Conservation (phyloP, 2,888 invertebrate genomes). For the Drosophila melanosoma region DNA sequence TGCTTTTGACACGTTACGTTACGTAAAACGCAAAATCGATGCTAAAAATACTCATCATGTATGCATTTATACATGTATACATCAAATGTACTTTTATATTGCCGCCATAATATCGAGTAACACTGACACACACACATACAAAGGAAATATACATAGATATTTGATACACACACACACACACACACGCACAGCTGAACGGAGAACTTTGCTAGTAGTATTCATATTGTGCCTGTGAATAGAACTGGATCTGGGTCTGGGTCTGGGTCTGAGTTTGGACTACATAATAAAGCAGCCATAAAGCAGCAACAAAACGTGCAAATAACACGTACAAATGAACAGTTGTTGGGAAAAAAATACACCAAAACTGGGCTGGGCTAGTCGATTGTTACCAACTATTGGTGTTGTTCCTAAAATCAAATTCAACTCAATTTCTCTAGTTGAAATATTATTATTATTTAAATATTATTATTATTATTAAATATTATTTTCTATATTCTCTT, state of each 20-base stretch:
- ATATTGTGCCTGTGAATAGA: conserved; percentile 7
- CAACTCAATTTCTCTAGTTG: conserved; percentile 10
- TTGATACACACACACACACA: conserved; percentile 33
- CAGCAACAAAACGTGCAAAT: conserved; percentile 67
- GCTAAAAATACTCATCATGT: conserved; percentile 74
- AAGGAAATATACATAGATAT: conserved; percentile 29
- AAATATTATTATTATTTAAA: no score
- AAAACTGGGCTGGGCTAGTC: conserved; percentile 13
- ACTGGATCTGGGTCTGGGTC: conserved; percentile 17
- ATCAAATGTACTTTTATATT: conserved; percentile 74
- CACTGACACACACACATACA: conserved; percentile 6
- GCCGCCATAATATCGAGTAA: conserved; percentile 78
- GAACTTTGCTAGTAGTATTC: conserved; percentile 40
- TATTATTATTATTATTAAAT: no score
- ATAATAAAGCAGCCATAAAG: conserved; percentile 78
- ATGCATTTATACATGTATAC: conserved; percentile 36
- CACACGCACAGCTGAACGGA: conserved; percentile 29
- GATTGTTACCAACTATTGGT: conserved; percentile 23
- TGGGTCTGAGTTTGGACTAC: conserved; percentile 45
- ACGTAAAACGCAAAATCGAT: conserved; percentile 65
- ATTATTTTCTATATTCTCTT: no score
- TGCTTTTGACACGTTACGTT: conserved; percentile 75
- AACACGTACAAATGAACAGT: conserved; percentile 77
- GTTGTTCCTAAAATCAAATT: conserved; percentile 10
- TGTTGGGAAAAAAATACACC: conserved; percentile 42